Percentiles rank a stretch among this genome's conserved stretches.
Evolutionary conservation across 2,888 invertebrate genomes (phyloP).

Genomic region (Pachymerium ferrugineum): DNA sequence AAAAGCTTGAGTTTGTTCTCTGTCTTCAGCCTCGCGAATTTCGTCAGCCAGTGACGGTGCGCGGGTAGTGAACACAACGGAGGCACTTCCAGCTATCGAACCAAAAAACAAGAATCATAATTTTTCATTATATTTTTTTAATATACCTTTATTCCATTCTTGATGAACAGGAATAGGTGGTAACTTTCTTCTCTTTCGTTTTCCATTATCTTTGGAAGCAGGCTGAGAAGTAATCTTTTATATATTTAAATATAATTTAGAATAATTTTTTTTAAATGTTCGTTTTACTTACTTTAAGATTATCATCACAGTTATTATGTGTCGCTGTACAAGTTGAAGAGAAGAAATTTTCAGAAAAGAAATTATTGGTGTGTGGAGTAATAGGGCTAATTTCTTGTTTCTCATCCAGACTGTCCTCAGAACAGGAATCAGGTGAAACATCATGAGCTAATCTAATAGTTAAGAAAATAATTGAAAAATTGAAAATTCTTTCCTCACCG

Average conservation of each 20-base stretch:
- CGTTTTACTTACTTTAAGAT: neutral
- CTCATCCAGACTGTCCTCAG: neutral
- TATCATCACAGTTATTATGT: constrained; percentile 7
- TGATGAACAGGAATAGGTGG: constrained; percentile 1
- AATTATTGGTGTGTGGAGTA: neutral
- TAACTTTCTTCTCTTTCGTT: constrained; percentile 23
- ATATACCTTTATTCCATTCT: neutral
- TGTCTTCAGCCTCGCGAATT: constrained; percentile 51
- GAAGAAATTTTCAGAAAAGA: neutral
- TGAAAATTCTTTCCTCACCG: too few relatives aligned
- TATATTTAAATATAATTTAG: neutral
- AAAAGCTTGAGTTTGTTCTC: neutral
- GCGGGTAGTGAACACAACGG: constrained; percentile 27
- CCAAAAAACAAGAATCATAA: neutral
- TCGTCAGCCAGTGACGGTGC: constrained; percentile 63
- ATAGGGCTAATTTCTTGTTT: neutral
- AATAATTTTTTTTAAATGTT: neutral
- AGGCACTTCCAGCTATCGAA: constrained; percentile 15
- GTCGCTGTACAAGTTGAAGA: neutral
- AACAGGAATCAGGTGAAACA: neutral
- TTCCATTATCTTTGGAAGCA: neutral
- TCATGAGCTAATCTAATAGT: neutral
- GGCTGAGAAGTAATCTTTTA: neutral
- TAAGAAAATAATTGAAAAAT: too few relatives aligned
- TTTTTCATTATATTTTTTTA: neutral